Evolutionary conservation across 2,797 vertebrate genomes (phyloP).

Genomic region (Periparus ater): DNA sequence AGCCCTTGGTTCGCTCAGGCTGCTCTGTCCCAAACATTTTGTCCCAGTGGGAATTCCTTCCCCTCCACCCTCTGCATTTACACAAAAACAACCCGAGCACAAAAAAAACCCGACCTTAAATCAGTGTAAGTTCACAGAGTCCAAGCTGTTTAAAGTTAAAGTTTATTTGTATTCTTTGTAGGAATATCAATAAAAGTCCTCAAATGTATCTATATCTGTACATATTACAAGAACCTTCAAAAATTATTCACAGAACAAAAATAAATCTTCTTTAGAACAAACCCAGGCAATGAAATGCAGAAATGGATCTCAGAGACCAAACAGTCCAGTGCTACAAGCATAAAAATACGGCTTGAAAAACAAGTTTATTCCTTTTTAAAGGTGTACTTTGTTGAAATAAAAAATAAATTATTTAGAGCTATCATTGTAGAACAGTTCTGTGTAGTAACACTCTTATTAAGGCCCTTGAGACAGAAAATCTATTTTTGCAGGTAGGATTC

Average conservation of each 20-base stretch:
- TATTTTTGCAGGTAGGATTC: constrained; percentile 71
- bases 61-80: neutral
- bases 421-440: constrained; percentile 75
- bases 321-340: constrained; percentile 76
- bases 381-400: constrained; percentile 77
- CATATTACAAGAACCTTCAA: constrained; percentile 82
- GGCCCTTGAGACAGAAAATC: constrained; percentile 76
- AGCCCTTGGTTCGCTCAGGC: neutral
- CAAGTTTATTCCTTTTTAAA: constrained; percentile 75
- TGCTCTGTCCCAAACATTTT: neutral
- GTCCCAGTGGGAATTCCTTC: neutral
- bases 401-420: constrained; percentile 83
- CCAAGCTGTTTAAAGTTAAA: constrained; percentile 81
- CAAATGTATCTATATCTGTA: constrained; percentile 83
- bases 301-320: constrained; percentile 74
- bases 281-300: constrained; percentile 82
- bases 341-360: constrained; percentile 80
- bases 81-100: neutral
- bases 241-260: constrained; percentile 86
- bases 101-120: neutral
- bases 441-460: constrained; percentile 77
- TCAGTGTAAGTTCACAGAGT: constrained; percentile 1
- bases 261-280: constrained; percentile 85
- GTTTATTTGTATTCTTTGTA: constrained; percentile 83
- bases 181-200: constrained; percentile 84